Base-by-base conservation (phyloP, 2,113 vertebrate species). In the Peucedramus taeniatus region DNA sequence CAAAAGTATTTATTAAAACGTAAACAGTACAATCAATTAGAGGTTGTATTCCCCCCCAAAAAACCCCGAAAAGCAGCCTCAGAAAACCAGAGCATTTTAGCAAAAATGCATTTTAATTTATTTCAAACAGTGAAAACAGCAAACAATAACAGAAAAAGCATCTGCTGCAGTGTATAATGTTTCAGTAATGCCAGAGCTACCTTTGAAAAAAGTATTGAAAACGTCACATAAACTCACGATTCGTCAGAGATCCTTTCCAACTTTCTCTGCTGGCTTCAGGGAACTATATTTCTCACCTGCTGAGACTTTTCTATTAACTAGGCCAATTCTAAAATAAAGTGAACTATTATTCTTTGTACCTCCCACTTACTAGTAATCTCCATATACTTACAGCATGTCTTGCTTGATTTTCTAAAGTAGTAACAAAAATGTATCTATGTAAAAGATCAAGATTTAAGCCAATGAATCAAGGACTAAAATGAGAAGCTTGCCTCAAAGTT, bases 221-320 rank as follows among this genome's bases (percentile, higher is more conserved):
- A 83, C 35, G 39, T 96, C 53, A 53, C 77, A 84, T 84, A 68
- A 87, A 76, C 30, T 93, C 35, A 57, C 56, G 35, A 49, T 65
- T 82, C 56, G 81, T 50, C 39, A 66, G 23, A 96, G 53, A 88
- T 64, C 56, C 28, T 89, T 83, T 78, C 88, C 90, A 93, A 23
- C 60, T 81, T 83, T 21, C 84, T 86, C 77, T 45, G 59, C 27
- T 69, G 80, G 56, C 78, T 92, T 80, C 45, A 80, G 57, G 59
- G 31, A 93, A 94, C 53, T 13, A 42, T 17, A 66, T 84, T 89
- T 71, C 65, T 91, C 45, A 93, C 76, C 64, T 81, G 60, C 66
- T 88, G 40, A 87, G 77, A 75, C 87, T 83, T 75, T 96, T 94
- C 83, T 94, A 79, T 81, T 95, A 96, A 95, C n/a, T 72, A 74